phyloP scores from a whole-genome alignment of 2,113 vertebrate genomes.

The Callospermophilus lateralis region DNA sequence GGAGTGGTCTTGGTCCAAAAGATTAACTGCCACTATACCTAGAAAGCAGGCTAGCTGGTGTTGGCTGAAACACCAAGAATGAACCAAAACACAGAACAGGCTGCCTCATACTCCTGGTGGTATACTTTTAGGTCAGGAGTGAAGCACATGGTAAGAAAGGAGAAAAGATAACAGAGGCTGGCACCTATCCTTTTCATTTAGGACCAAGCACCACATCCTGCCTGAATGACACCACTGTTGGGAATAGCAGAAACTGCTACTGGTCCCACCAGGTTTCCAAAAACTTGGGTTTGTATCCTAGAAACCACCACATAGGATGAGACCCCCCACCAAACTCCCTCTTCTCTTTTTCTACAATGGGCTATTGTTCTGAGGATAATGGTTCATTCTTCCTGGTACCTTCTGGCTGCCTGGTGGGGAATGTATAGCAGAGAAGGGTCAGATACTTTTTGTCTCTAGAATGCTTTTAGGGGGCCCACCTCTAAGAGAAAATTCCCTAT shows the following conservation, averaged over 20 bases:
- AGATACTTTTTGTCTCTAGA: constrained; percentile 51
- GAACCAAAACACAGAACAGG: not conserved
- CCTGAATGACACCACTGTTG: not conserved
- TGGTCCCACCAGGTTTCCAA: not conserved
- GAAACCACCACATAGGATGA: not conserved
- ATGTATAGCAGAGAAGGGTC: constrained; percentile 35
- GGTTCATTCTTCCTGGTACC: not conserved
- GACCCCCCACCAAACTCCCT: not conserved
- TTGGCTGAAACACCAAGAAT: not conserved
- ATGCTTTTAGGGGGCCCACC: not conserved
- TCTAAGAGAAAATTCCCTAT: constrained; percentile 52
- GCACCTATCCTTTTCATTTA: not conserved
- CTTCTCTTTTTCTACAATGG: constrained; percentile 43
- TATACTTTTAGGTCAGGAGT: not conserved
- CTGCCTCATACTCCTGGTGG: not conserved
- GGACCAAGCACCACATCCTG: constrained; percentile 1
- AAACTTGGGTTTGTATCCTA: not conserved
- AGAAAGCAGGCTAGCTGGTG: not conserved
- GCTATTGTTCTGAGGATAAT: not conserved
- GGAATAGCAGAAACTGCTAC: not conserved
- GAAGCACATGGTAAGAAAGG: not conserved
- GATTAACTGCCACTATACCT: not conserved
- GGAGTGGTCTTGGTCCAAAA: not conserved
- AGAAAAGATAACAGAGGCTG: not conserved
- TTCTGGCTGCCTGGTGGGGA: constrained; percentile 32